Evolutionary conservation across 2,888 invertebrate species (phyloP).

Genomic region (Tubulanus polymorphus): DNA sequence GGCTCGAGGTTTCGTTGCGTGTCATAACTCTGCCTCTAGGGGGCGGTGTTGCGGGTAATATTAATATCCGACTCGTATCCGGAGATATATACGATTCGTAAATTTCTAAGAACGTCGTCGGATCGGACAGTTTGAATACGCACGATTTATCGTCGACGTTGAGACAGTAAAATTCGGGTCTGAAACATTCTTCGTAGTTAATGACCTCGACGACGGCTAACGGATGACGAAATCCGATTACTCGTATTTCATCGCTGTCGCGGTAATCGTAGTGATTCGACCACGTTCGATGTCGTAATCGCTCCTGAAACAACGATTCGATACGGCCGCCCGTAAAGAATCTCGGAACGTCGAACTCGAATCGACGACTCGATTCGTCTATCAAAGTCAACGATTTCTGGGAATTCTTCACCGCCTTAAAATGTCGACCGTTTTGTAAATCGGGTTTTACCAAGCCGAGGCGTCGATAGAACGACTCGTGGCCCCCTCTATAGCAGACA

Average conservation of each 20-base stretch:
- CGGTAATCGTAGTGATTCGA: no score
- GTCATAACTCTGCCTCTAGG: not conserved
- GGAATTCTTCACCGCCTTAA: no score
- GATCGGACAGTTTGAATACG: conserved; percentile 23
- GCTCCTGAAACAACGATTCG: no score
- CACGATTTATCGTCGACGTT: conserved; percentile 24
- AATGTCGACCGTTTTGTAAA: no score
- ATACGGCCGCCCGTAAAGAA: no score
- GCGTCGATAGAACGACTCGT: no score
- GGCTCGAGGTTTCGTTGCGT: not conserved
- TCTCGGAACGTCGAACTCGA: no score
- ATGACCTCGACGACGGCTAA: conserved; percentile 27
- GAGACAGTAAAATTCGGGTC: conserved; percentile 30
- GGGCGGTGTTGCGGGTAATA: conserved; percentile 27
- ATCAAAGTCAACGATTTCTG: no score
- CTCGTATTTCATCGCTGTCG: conserved; percentile 26
- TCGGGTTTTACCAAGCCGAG: no score
- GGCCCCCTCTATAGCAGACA: no score
- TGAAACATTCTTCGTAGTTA: conserved; percentile 24
- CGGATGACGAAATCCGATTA: conserved; percentile 27
- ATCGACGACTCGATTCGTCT: no score
- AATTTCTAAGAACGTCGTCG: conserved; percentile 22
- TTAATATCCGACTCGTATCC: conserved; percentile 23
- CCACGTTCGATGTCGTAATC: no score
- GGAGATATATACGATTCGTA: conserved; percentile 35